Conservation (phyloP, 2,888 invertebrate genomes). For the Quadriops clusia region DNA sequence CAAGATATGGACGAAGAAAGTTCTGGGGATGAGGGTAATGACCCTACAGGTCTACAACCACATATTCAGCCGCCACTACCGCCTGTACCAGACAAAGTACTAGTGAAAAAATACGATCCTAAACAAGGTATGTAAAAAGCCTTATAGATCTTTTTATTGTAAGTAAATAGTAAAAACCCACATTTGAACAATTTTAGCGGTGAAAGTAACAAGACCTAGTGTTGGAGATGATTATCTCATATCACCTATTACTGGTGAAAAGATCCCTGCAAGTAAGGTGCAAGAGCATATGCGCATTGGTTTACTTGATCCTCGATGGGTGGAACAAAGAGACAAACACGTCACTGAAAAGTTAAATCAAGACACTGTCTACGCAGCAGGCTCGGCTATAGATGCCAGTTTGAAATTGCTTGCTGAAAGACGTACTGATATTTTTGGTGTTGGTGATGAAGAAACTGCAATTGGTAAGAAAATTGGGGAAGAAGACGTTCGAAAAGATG, state of each 20-base stretch:
- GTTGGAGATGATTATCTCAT: slow-evolving; percentile 83
- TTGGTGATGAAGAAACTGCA: slow-evolving; percentile 95
- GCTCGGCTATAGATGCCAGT: slow-evolving; percentile 90
- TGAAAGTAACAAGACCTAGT: slow-evolving; percentile 48
- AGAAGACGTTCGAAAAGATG: slow-evolving; percentile 70
- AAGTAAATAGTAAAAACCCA: slow-evolving; percentile 2
- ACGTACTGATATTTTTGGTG: slow-evolving; percentile 99
- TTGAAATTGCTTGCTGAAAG: slow-evolving; percentile 93
- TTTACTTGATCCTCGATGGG: slow-evolving; percentile 91
- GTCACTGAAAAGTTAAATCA: slow-evolving; percentile 89
- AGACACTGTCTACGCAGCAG: slow-evolving; percentile 67
- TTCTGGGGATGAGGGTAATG: slow-evolving; percentile 52
- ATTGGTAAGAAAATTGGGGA: slow-evolving; percentile 98
- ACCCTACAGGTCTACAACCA: slow-evolving; percentile 28
- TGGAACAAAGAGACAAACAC: slow-evolving; percentile 90
- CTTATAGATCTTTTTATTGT: too few relatives aligned
- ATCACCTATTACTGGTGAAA: slow-evolving; percentile 96
- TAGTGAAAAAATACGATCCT: slow-evolving; percentile 96
- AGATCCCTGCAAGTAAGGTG: slow-evolving; percentile 92
- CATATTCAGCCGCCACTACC: slow-evolving; percentile 56
- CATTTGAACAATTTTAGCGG: slow-evolving; percentile 28
- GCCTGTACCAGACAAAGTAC: slow-evolving; percentile 81
- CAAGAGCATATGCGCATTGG: slow-evolving; percentile 98
- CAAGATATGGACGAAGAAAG: slow-evolving; percentile 92
- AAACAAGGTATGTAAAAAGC: slow-evolving; percentile 61